A percentile compares a stretch with the other conserved stretches of the same genome.
phyloP scores from a whole-genome alignment of 2,797 vertebrate species.

The Pipistrellus nathusii region DNA sequence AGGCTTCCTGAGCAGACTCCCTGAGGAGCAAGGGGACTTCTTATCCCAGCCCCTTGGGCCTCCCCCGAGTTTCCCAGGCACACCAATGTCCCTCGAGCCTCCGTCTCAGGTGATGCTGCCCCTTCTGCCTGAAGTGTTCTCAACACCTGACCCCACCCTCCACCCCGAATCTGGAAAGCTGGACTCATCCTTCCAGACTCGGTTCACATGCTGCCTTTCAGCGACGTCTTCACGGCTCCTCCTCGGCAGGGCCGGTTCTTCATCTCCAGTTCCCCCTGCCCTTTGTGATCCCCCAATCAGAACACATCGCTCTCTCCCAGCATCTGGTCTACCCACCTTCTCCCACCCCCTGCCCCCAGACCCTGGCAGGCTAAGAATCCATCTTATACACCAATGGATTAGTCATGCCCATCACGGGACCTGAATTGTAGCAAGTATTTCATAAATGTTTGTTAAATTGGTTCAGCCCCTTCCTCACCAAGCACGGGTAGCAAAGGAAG shows the following conservation, averaged over 20 bases:
- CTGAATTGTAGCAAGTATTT: neutral
- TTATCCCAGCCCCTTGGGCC: neutral
- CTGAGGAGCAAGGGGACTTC: neutral
- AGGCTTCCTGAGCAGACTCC: neutral
- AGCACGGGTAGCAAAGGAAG: neutral
- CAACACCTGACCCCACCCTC: accelerated
- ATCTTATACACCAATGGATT: neutral
- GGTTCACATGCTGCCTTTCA: neutral
- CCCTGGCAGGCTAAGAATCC: neutral
- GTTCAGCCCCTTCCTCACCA: neutral
- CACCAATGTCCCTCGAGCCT: neutral
- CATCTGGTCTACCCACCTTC: neutral
- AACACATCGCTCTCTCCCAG: accelerated
- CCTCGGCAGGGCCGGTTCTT: neutral
- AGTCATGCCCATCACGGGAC: neutral
- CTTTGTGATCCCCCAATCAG: accelerated
- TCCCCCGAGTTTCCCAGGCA: neutral
- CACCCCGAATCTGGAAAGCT: neutral
- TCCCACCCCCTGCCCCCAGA: neutral
- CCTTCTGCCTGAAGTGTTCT: neutral
- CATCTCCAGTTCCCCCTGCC: accelerated
- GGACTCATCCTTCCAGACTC: neutral
- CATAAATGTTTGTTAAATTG: neutral
- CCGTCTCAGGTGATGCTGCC: neutral
- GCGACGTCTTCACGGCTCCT: neutral